Conservation (phyloP, 30 jellyfish, hydroid and myxozoan species). For the Aurelia sp. region DNA sequence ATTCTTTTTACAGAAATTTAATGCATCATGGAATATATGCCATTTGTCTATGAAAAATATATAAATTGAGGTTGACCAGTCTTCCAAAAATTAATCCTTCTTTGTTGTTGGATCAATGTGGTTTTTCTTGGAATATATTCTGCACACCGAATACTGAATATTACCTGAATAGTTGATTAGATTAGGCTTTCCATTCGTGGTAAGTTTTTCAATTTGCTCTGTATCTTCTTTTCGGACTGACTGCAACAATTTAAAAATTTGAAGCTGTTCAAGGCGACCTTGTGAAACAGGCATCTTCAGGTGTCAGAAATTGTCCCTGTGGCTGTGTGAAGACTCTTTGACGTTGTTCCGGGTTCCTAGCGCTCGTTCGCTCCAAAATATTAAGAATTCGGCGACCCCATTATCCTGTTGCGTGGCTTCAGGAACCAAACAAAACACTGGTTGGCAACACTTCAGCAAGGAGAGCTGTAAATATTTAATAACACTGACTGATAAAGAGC, state of each 20-base stretch:
- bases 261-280: slow-evolving; percentile 78
- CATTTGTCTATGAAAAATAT: too few relatives aligned
- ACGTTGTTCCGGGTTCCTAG: too few relatives aligned
- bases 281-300: slow-evolving; percentile 85
- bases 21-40: too few relatives aligned
- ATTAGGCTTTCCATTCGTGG: slow-evolving; percentile 83
- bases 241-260: slow-evolving; percentile 85
- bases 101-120: too few relatives aligned
- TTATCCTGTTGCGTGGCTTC: slow-evolving; percentile 16
- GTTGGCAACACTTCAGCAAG: neutral
- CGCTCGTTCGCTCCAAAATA: too few relatives aligned
- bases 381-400: too few relatives aligned
- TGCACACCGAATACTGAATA: neutral
- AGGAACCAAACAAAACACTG: neutral
- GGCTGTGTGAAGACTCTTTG: too few relatives aligned
- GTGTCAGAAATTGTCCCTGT: too few relatives aligned
- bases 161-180: slow-evolving; percentile 91
- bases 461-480: slow-evolving; percentile 23
- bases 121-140: too few relatives aligned
- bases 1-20: too few relatives aligned
- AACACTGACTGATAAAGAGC: slow-evolving; percentile 71
- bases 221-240: slow-evolving; percentile 77
- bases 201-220: slow-evolving; percentile 70
- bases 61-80: too few relatives aligned
- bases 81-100: too few relatives aligned